Conservation (phyloP, 2,113 vertebrate species). For the Leptobrachium ailaonicum region DNA sequence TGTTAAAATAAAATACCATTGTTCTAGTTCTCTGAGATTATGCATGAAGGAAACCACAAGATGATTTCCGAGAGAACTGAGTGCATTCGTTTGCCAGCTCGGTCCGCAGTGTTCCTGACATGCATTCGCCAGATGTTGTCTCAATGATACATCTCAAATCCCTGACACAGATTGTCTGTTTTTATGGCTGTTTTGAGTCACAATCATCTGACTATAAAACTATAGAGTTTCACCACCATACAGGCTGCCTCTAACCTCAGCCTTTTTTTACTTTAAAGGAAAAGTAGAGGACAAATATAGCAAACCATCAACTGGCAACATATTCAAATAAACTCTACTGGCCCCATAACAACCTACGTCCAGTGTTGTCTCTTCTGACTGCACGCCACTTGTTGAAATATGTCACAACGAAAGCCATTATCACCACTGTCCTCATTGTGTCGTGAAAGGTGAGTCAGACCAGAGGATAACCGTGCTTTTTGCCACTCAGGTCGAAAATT, state of each 20-base stretch:
- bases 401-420: too few species aligned
- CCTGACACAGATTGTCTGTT: conserved; percentile 13
- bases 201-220: conserved; percentile 13
- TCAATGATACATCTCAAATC: background rate
- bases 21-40: background rate
- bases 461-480: too few species aligned
- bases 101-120: background rate
- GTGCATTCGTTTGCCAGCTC: background rate
- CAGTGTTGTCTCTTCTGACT: too few species aligned
- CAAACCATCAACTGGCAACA: too few species aligned
- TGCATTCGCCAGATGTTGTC: conserved; percentile 18
- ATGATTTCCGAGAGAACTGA: background rate
- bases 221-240: background rate
- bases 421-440: too few species aligned
- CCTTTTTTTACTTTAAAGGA: background rate
- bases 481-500: too few species aligned
- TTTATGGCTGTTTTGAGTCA: background rate
- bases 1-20: background rate
- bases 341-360: too few species aligned
- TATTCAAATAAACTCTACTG: too few species aligned
- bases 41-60: background rate
- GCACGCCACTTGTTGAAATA: too few species aligned
- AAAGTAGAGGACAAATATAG: too few species aligned
- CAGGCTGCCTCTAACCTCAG: background rate
- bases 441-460: too few species aligned